These are phyloP conservation scores for Cylindroiulus punctatus DNA, from an alignment of 2,888 invertebrate species.

Conservation along the genomic window DNA sequence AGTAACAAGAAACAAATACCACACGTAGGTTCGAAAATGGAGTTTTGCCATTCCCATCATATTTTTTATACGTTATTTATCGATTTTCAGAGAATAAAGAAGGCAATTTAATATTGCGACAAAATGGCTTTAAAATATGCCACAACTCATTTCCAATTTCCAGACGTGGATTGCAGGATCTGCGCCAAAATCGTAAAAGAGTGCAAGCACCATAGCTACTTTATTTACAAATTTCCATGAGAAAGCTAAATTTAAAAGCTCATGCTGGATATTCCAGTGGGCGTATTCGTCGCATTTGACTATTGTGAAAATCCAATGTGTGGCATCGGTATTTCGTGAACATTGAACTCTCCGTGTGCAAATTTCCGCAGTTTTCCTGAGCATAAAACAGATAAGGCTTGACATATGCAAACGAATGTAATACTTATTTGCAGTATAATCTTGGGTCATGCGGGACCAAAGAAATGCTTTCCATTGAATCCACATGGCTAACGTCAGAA, in stretches of 20 bases:
- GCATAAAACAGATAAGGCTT: slow-evolving; percentile 26
- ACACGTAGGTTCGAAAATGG: slow-evolving; percentile 25
- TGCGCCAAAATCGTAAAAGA: slow-evolving; percentile 29
- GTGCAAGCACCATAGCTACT: background rate
- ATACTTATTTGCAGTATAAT: slow-evolving; percentile 22
- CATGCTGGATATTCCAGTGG: slow-evolving; percentile 15
- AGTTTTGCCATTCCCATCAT: slow-evolving; percentile 22
- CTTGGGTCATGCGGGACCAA: background rate
- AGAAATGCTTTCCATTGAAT: slow-evolving; percentile 25
- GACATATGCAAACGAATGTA: slow-evolving; percentile 42
- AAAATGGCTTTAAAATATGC: slow-evolving; percentile 43
- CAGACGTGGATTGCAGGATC: background rate
- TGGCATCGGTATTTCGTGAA: slow-evolving; percentile 7
- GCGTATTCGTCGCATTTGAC: slow-evolving; percentile 4
- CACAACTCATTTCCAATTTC: slow-evolving; percentile 39
- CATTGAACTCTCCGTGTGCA: background rate
- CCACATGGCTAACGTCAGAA: slow-evolving; percentile 37
- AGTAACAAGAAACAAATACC: slow-evolving; percentile 39
- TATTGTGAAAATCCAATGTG: slow-evolving; percentile 13
- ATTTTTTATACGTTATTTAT: slow-evolving; percentile 42
- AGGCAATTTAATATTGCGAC: slow-evolving; percentile 44
- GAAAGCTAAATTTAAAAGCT: slow-evolving; percentile 45
- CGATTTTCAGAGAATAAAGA: slow-evolving; percentile 43
- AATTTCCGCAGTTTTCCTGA: background rate
- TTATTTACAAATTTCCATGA: slow-evolving; percentile 42